Percentiles rank a stretch among this genome's conserved stretches.
These are phyloP conservation scores for Miniopterus natalensis DNA, from an alignment of 2,113 vertebrate species.

Conservation along the genomic window DNA sequence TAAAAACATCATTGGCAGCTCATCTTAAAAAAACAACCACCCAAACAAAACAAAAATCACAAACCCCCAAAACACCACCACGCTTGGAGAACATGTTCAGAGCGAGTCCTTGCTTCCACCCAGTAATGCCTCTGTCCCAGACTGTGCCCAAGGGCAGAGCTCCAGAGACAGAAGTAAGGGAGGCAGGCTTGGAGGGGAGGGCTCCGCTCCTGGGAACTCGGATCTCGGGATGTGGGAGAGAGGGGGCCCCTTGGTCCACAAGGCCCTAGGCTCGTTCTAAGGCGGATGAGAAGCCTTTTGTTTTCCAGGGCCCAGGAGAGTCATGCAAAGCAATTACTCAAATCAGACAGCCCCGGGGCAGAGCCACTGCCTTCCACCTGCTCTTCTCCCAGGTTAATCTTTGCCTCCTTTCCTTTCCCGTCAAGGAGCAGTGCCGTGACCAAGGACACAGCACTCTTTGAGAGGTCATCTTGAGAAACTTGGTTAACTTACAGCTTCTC, in stretches of 20 bases:
- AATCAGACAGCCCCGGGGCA: not conserved
- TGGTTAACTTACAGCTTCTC: not conserved
- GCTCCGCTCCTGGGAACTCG: rapidly evolving
- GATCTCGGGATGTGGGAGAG: not conserved
- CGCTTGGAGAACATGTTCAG: not conserved
- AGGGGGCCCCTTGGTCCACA: not conserved
- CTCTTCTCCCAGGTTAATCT: not conserved
- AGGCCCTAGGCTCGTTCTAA: not conserved
- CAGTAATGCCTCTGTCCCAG: not conserved
- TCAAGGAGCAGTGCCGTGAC: not conserved
- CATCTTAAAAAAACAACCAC: not conserved
- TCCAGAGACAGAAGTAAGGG: not conserved
- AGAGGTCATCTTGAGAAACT: not conserved
- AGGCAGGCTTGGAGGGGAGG: not conserved
- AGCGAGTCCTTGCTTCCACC: not conserved
- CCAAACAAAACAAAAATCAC: not conserved
- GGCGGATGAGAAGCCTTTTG: not conserved
- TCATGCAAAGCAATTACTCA: not conserved
- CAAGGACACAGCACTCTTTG: not conserved
- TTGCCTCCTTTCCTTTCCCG: not conserved
- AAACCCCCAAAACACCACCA: too few species aligned
- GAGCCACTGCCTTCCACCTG: too few species aligned
- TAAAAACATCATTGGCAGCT: not conserved
- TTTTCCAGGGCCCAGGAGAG: not conserved
- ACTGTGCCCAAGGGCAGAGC: not conserved